Conservation (phyloP, 2,113 vertebrate genomes). For the Phodopus roborovskii region DNA sequence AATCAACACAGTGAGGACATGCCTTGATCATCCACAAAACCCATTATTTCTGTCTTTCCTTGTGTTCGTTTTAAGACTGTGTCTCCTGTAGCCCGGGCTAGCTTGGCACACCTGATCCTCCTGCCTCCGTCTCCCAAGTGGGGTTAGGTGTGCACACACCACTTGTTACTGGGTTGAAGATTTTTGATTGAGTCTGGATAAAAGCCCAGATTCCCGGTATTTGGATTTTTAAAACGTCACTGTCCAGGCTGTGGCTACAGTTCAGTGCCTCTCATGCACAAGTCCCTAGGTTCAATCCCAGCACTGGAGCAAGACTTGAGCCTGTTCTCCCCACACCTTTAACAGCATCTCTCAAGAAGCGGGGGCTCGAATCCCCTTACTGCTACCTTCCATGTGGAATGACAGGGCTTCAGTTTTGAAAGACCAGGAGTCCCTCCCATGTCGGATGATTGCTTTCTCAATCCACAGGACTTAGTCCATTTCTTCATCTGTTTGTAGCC, state of each 20-base stretch:
- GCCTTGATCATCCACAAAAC: background rate
- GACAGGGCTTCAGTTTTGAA: background rate
- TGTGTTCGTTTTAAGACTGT: background rate
- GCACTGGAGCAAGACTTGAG: background rate
- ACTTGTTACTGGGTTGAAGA: background rate
- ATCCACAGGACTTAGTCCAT: background rate
- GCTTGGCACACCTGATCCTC: background rate
- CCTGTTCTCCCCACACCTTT: background rate
- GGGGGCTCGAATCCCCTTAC: background rate
- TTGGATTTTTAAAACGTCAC: background rate
- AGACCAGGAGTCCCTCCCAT: background rate
- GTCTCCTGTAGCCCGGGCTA: background rate
- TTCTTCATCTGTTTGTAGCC: constrained; percentile 59
- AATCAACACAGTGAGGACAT: background rate
- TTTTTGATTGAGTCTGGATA: background rate
- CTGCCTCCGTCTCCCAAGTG: background rate
- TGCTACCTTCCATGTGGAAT: background rate
- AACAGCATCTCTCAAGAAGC: background rate
- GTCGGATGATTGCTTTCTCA: constrained; percentile 1
- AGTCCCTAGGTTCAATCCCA: background rate
- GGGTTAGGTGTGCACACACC: background rate
- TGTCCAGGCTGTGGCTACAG: background rate
- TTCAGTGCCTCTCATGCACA: background rate
- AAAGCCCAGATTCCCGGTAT: background rate
- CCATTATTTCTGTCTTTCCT: background rate